Conservation (phyloP, 2,113 vertebrate species). For the Menura novaehollandiae region DNA sequence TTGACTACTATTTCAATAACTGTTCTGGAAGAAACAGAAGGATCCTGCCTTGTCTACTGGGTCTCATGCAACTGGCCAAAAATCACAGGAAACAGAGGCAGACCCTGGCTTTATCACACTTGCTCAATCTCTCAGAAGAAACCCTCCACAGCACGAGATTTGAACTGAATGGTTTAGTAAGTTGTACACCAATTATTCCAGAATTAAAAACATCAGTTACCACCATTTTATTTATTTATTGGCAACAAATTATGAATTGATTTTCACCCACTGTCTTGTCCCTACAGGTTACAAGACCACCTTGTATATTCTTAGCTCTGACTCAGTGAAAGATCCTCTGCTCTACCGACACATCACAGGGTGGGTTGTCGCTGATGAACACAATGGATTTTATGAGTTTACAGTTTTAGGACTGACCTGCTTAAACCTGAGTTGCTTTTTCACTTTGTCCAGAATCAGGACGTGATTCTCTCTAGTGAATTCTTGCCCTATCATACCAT, state of each 20-base stretch:
- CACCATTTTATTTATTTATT: not conserved
- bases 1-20: not conserved
- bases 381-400: not conserved
- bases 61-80: not conserved
- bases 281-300: not conserved
- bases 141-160: not conserved
- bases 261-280: not conserved
- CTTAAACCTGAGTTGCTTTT: not conserved
- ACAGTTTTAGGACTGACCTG: not conserved
- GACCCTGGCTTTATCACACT: not conserved
- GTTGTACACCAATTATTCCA: not conserved
- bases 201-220: not conserved
- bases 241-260: not conserved
- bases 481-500: not conserved
- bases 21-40: not conserved
- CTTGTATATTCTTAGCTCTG: not conserved
- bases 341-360: not conserved
- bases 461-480: not conserved
- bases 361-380: not conserved
- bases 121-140: not conserved
- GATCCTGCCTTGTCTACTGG: not conserved
- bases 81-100: not conserved
- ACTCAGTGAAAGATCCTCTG: not conserved
- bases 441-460: not conserved
- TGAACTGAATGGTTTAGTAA: not conserved